Evolutionary conservation across 2,888 invertebrate genomes (phyloP).

Genomic region (Pseudococcus longispinus): DNA sequence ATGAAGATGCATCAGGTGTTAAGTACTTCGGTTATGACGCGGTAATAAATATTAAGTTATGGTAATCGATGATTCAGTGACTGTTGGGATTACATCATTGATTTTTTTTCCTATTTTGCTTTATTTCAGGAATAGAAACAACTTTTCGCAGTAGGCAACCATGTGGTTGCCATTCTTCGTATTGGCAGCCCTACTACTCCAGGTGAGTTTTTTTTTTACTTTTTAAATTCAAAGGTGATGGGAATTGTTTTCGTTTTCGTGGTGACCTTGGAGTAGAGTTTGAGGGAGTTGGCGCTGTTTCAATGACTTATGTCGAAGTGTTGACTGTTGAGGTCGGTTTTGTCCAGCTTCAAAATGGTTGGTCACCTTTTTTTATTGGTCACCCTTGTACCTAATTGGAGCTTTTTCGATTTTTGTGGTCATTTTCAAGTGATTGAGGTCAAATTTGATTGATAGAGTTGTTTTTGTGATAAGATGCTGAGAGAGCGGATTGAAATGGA

Average conservation of each 20-base stretch:
- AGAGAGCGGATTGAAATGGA: too few species aligned
- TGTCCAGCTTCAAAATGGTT: neutral
- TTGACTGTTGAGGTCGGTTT: neutral
- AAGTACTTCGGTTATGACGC: neutral
- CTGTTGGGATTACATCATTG: neutral
- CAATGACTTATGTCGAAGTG: neutral
- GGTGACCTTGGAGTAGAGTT: neutral
- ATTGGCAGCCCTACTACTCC: slow-evolving; percentile 47
- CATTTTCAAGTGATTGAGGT: too few species aligned
- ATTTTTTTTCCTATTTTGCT: slow-evolving; percentile 1
- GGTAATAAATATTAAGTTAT: neutral
- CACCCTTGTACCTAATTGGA: too few species aligned
- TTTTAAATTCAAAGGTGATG: neutral
- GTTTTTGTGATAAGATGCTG: too few species aligned
- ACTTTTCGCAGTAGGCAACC: slow-evolving; percentile 46
- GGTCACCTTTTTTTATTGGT: neutral
- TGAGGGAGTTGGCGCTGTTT: neutral
- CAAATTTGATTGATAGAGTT: too few species aligned
- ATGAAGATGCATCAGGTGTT: neutral
- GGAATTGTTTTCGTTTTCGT: neutral
- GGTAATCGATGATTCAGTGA: slow-evolving; percentile 4
- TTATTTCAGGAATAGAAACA: slow-evolving; percentile 48
- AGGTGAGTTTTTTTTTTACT: slow-evolving; percentile 33
- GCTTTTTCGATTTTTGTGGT: too few species aligned
- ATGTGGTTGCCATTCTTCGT: slow-evolving; percentile 53